Evolutionary conservation across 2,797 vertebrate genomes (phyloP).

Genomic region (Silurus lanzhouensis): DNA sequence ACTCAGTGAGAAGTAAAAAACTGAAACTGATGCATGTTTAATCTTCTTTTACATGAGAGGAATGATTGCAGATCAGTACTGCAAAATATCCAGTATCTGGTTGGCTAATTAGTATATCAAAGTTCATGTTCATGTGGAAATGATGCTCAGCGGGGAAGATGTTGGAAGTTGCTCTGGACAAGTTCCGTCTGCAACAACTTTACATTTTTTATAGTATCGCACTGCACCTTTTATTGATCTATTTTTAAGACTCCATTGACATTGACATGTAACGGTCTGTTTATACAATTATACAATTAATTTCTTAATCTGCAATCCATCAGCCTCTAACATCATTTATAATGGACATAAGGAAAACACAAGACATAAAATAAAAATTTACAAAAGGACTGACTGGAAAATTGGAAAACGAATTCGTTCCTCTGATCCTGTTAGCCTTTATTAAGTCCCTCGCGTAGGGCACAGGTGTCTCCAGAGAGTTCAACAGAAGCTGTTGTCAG

Average conservation of each 20-base stretch:
- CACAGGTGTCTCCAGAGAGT: not conserved
- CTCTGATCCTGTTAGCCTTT: not conserved
- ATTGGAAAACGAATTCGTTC: not conserved
- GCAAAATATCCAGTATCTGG: not conserved
- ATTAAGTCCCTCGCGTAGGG: not conserved
- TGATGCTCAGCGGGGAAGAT: too few relatives aligned
- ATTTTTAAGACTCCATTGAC: too few relatives aligned
- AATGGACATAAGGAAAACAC: too few relatives aligned
- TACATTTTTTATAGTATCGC: not conserved
- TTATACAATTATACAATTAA: too few relatives aligned
- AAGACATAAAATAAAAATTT: too few relatives aligned
- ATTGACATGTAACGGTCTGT: too few relatives aligned
- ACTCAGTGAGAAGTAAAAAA: not conserved
- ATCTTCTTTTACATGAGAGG: not conserved
- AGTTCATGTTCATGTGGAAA: not conserved
- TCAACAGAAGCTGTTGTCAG: constrained; percentile 16
- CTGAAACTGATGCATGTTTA: not conserved
- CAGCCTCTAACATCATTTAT: too few relatives aligned
- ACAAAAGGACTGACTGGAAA: not conserved
- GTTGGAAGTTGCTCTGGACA: too few relatives aligned
- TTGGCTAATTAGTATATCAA: not conserved
- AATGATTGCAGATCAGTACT: not conserved
- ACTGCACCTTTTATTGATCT: too few relatives aligned
- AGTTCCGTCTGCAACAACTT: too few relatives aligned
- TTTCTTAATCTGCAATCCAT: too few relatives aligned